Evolutionary conservation across 2,113 vertebrate species (phyloP).

Genomic region (Strix aluco): DNA sequence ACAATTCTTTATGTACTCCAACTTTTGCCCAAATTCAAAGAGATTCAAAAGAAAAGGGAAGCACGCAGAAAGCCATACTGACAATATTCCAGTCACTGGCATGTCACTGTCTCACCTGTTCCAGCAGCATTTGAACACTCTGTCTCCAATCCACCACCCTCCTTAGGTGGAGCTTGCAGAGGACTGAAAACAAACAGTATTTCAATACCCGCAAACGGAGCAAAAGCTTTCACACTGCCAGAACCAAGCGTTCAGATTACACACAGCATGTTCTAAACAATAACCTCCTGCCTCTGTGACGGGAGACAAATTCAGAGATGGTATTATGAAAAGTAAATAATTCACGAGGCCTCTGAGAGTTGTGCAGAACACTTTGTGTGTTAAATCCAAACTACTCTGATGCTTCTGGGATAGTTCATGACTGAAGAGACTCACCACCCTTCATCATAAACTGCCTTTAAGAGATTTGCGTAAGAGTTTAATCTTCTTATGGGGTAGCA

Average conservation of each 20-base stretch:
- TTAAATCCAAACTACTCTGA: not conserved
- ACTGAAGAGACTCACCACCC: not conserved
- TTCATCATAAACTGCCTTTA: not conserved
- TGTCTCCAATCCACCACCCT: not conserved
- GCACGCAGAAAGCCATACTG: not conserved
- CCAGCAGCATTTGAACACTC: not conserved
- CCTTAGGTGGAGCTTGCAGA: not conserved
- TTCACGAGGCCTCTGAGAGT: not conserved
- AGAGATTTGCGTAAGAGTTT: constrained; percentile 11
- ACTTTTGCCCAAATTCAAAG: not conserved
- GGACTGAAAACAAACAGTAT: not conserved
- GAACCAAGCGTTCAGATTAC: not conserved
- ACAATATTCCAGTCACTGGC: not conserved
- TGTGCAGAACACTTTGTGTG: accelerated
- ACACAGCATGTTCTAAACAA: not conserved
- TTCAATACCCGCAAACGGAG: not conserved
- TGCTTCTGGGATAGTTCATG: not conserved
- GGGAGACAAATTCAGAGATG: not conserved
- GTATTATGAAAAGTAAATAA: not conserved
- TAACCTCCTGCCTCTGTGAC: not conserved
- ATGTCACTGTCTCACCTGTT: not conserved
- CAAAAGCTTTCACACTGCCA: not conserved
- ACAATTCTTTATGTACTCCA: not conserved
- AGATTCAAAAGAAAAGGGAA: not conserved
- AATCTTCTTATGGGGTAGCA: constrained; percentile 8